Conservation (phyloP, 35 echinoderm and acorn worm species). For the Heliocidaris tuberculata region DNA sequence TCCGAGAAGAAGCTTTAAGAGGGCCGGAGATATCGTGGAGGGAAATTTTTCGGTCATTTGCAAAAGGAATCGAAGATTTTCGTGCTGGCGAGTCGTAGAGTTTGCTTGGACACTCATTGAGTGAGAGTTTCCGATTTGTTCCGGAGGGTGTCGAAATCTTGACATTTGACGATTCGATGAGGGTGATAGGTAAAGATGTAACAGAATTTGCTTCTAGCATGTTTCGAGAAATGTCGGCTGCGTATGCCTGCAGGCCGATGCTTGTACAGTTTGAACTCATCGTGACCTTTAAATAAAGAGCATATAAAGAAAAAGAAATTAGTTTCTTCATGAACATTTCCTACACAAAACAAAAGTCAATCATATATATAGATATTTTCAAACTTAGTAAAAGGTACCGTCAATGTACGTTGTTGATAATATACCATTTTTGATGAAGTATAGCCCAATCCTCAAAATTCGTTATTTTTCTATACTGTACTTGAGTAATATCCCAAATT, state of each 20-base stretch:
- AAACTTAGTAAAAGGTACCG: too few relatives aligned
- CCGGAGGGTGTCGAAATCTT: neutral
- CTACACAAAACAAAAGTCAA: neutral
- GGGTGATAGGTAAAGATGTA: neutral
- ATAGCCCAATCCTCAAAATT: too few relatives aligned
- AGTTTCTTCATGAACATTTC: neutral
- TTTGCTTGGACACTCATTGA: neutral
- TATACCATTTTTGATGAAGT: too few relatives aligned
- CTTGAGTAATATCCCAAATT: too few relatives aligned
- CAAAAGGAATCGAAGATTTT: neutral
- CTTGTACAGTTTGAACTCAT: neutral
- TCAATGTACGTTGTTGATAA: too few relatives aligned
- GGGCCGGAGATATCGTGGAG: neutral
- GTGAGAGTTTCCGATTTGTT: neutral
- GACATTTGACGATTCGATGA: neutral
- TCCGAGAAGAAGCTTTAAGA: neutral
- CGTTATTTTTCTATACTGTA: too few relatives aligned
- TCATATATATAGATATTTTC: too few relatives aligned
- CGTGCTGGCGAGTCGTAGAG: neutral
- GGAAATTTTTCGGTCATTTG: neutral
- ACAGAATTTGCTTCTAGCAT: neutral
- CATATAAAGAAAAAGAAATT: neutral
- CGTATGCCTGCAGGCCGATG: neutral
- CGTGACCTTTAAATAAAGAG: neutral
- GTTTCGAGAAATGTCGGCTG: neutral